A percentile compares a stretch with the other conserved stretches of the same genome.
Conservation (phyloP, 1,140 invertebrate genomes). For the Aricia agestis region DNA sequence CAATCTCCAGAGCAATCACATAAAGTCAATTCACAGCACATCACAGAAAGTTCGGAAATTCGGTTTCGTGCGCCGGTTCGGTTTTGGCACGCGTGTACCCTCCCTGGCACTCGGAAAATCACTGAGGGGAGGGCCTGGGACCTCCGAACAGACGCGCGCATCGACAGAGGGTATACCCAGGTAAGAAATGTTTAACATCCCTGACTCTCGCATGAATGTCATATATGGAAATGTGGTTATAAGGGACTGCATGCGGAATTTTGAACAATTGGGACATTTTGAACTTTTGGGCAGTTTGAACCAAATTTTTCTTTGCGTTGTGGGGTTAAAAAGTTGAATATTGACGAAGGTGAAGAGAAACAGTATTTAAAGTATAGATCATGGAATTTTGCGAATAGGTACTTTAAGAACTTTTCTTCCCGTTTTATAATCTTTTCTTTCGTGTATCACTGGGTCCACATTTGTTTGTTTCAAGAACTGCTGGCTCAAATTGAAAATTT, state of each 20-base stretch:
- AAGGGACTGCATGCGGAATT: conserved; percentile 16
- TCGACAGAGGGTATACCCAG: conserved; percentile 45
- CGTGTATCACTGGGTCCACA: no score
- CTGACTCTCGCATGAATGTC: conserved; percentile 31
- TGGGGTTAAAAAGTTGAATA: not conserved
- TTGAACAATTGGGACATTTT: conserved; percentile 13
- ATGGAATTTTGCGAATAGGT: no score
- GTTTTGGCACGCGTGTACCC: conserved; percentile 44
- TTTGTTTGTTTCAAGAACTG: no score
- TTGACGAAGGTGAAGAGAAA: not conserved
- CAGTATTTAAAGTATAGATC: no score
- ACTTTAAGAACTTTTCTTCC: no score
- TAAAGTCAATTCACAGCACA: conserved; percentile 53
- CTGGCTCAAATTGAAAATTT: no score
- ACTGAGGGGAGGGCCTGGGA: conserved; percentile 66
- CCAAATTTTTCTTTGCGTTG: not conserved
- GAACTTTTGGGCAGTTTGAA: not conserved
- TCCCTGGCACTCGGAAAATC: conserved; percentile 32
- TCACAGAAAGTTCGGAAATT: conserved; percentile 30
- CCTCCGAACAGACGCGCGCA: conserved; percentile 64
- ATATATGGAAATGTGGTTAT: conserved; percentile 32
- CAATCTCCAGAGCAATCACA: conserved; percentile 37
- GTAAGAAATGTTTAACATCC: conserved; percentile 55
- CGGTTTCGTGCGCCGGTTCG: not conserved
- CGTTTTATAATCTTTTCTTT: no score